phyloP scores from a whole-genome alignment of 1,140 invertebrate genomes.

The Brachionus asplanchnoidis region DNA sequence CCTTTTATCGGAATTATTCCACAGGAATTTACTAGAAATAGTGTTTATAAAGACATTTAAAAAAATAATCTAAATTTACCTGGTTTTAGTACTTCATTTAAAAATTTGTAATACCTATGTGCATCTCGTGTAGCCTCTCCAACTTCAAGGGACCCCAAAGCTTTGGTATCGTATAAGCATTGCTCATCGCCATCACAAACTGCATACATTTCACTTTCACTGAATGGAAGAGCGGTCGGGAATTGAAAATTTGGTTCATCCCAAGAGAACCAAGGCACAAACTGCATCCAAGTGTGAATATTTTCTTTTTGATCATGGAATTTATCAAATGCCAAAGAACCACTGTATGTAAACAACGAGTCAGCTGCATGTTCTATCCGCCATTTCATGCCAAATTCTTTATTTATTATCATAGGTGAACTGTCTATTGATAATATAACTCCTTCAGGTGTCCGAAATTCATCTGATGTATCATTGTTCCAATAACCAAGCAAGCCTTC shows the following conservation, averaged over 20 bases:
- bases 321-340: slow-evolving; percentile 19
- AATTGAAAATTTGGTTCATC: slow-evolving; percentile 27
- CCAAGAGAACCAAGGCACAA: slow-evolving; percentile 37
- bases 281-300: slow-evolving; percentile 38
- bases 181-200: slow-evolving; percentile 36
- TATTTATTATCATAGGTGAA: background rate
- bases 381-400: slow-evolving; percentile 41
- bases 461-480: slow-evolving; percentile 36
- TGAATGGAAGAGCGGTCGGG: slow-evolving; percentile 4
- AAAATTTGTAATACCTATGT: slow-evolving; percentile 33
- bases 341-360: slow-evolving; percentile 37
- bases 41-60: background rate
- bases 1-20: slow-evolving; percentile 36
- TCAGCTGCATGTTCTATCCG: slow-evolving; percentile 11
- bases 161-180: slow-evolving; percentile 39
- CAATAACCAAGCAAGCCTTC: slow-evolving; percentile 39
- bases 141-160: slow-evolving; percentile 37
- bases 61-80: background rate
- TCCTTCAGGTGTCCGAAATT: slow-evolving; percentile 29
- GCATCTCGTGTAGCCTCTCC: slow-evolving; percentile 27
- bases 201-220: slow-evolving; percentile 1
- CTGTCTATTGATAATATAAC: background rate
- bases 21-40: slow-evolving; percentile 30
- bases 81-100: slow-evolving; percentile 26
- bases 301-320: slow-evolving; percentile 37